Conservation (phyloP, 2,888 invertebrate genomes). For the Heterodera filipjevi region DNA sequence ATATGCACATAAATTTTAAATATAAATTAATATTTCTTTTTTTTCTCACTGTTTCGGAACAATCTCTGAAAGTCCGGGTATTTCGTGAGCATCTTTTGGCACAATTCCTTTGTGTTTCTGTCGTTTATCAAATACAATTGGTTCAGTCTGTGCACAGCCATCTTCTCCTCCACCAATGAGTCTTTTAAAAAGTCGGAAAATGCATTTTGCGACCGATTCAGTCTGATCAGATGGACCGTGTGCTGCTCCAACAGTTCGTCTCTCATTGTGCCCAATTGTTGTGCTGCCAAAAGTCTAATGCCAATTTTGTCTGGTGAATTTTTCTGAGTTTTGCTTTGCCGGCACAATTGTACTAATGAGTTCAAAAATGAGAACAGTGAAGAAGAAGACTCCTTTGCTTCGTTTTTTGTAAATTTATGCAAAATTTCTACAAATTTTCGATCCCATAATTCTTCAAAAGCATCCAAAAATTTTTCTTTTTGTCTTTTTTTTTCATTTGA, state of each 20-base stretch:
- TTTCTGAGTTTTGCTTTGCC: not conserved
- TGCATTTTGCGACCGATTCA: not conserved
- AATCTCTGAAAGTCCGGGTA: not conserved
- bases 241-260: not conserved
- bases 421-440: not conserved
- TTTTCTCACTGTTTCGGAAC: not conserved
- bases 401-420: not conserved
- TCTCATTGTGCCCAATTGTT: not conserved
- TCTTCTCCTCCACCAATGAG: not conserved
- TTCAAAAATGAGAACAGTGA: not conserved
- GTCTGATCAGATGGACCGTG: not conserved
- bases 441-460: not conserved
- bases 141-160: not conserved
- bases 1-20: not conserved
- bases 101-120: not conserved
- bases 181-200: not conserved
- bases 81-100: not conserved
- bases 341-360: not conserved
- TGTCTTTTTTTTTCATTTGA: not conserved
- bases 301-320: not conserved
- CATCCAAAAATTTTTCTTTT: not conserved
- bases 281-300: not conserved
- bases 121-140: not conserved
- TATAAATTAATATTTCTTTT: not conserved
- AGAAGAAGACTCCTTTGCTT: too few relatives aligned